These are phyloP conservation scores for Tetranychus urticae DNA, from an alignment of 1,140 invertebrate genomes.

Conservation along the genomic window DNA sequence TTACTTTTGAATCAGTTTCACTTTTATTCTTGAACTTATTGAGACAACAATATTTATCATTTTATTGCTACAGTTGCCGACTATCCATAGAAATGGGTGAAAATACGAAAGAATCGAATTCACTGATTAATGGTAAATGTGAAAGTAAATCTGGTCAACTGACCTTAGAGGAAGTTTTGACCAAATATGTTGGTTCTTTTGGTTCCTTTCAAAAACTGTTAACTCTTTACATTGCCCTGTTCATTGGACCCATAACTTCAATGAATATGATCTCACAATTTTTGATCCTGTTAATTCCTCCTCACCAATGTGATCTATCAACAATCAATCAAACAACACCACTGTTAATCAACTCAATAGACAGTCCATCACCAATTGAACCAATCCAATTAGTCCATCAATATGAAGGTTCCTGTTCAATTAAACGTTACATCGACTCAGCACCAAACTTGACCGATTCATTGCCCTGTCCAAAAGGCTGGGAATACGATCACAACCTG, in stretches of 20 bases:
- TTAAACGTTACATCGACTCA: background rate
- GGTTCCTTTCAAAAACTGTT: background rate
- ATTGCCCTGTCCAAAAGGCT: conserved; percentile 33
- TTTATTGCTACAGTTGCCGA: too few species aligned
- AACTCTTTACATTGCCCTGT: background rate
- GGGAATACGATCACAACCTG: conserved; percentile 46
- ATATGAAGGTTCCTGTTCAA: background rate
- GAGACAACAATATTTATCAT: too few species aligned
- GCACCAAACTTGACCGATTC: background rate
- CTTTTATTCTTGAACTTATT: too few species aligned
- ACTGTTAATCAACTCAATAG: background rate
- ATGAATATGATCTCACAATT: background rate
- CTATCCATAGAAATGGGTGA: too few species aligned
- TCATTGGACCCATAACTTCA: background rate
- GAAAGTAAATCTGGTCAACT: background rate
- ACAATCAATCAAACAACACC: background rate
- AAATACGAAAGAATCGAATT: too few species aligned
- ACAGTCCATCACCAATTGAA: background rate
- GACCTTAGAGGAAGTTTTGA: background rate
- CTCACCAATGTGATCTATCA: background rate
- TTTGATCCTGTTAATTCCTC: background rate
- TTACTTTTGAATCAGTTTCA: too few species aligned
- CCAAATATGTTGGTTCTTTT: background rate
- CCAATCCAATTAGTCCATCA: background rate
- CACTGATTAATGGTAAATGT: too few species aligned